Conservation (phyloP, 2,888 invertebrate species). For the Punctoribates punctum region DNA sequence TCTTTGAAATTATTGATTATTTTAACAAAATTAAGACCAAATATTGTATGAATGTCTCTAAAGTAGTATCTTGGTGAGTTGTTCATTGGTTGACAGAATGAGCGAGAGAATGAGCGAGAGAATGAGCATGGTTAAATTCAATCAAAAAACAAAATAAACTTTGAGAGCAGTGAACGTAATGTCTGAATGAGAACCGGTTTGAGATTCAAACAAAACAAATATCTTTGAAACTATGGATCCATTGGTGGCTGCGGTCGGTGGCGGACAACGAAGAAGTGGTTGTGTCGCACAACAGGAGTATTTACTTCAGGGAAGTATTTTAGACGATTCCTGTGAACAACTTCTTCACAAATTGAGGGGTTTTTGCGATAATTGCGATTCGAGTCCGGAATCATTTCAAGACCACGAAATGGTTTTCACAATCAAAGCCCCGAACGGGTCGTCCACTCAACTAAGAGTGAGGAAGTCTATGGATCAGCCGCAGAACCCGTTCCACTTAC, state of each 20-base stretch:
- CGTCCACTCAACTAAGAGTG: constrained; percentile 65
- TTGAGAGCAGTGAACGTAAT: neutral
- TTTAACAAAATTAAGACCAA: too few species aligned
- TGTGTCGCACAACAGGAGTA: constrained; percentile 67
- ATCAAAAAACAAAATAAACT: too few species aligned
- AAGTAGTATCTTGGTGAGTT: too few species aligned
- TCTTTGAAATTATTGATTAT: too few species aligned
- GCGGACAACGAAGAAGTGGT: neutral
- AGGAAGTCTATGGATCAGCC: constrained; percentile 75
- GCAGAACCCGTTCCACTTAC: constrained; percentile 80
- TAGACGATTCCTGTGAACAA: constrained; percentile 86
- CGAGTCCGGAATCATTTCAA: constrained; percentile 82
- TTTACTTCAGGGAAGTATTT: constrained; percentile 82
- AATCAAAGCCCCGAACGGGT: constrained; percentile 58
- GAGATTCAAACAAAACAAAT: neutral
- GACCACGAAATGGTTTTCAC: constrained; percentile 78
- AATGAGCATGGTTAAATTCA: too few species aligned
- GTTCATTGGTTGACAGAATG: too few species aligned
- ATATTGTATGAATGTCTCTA: too few species aligned
- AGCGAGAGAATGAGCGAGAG: too few species aligned
- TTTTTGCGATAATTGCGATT: constrained; percentile 69
- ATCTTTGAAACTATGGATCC: neutral
- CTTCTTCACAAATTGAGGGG: constrained; percentile 81
- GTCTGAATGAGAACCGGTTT: neutral
- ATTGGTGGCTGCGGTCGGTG: neutral